A percentile compares a stretch with the other conserved stretches of the same genome.
These are phyloP conservation scores for Hipparchia semele DNA, from an alignment of 2,888 invertebrate genomes.

Conservation along the genomic window DNA sequence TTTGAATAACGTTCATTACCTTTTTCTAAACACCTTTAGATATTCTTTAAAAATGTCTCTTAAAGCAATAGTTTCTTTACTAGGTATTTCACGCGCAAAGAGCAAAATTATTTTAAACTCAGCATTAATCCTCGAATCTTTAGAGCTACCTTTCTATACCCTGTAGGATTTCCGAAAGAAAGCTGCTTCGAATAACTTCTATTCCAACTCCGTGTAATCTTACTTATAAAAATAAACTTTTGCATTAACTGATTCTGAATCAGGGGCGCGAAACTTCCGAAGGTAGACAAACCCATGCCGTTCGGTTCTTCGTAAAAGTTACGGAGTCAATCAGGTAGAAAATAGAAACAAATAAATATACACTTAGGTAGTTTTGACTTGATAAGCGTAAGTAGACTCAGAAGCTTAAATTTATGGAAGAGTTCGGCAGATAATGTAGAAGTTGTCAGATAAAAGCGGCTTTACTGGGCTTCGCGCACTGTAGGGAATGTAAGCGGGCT, in stretches of 20 bases:
- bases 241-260: conserved; percentile 83
- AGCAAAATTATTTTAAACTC: conserved; percentile 74
- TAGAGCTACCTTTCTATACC: conserved; percentile 73
- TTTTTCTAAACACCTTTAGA: not conserved
- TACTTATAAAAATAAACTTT: conserved; percentile 85
- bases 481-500: conserved; percentile 50
- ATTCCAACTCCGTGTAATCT: conserved; percentile 80
- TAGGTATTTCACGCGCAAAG: conserved; percentile 51
- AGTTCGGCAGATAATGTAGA: conserved; percentile 74
- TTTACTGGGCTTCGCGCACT: conserved; percentile 61
- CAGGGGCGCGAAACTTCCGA: conserved; percentile 67
- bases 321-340: conserved; percentile 74
- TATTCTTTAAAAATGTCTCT: not conserved
- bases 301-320: conserved; percentile 62
- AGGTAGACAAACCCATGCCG: conserved; percentile 67
- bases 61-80: conserved; percentile 51
- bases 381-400: conserved; percentile 73
- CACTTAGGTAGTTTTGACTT: conserved; percentile 77
- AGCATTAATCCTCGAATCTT: conserved; percentile 76
- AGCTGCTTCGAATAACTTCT: conserved; percentile 75
- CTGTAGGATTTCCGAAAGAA: conserved; percentile 77
- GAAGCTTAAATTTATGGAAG: conserved; percentile 72
- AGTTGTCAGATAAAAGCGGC: conserved; percentile 75
- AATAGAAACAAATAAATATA: conserved; percentile 81
- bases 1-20: too few species aligned